Evolutionary conservation across 2,888 invertebrate species (phyloP), one percentile per base, ranked within the genome.

Genomic region (Patella caerulea): DNA sequence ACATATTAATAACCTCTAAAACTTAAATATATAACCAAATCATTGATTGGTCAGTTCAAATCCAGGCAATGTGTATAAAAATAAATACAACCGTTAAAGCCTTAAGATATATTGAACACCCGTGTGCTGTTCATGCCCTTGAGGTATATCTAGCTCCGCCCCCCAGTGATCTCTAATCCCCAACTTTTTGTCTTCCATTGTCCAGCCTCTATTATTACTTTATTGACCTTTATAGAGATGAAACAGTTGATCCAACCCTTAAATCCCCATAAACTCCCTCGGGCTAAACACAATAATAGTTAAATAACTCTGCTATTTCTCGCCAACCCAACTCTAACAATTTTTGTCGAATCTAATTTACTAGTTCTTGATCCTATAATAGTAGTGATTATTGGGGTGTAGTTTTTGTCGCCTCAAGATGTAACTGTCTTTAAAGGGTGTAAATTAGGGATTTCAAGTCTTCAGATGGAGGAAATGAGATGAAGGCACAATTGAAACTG

Each of bases 171-270:
- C 65, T 65, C 11, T 19, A 14, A 12, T 19, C 65, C 65, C 65
- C 65, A 19, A 65, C 65, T 24, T 19, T 15, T 24, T 65, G 24
- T 65, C 65, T 65, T 24, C 65, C 24, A 65, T 65, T 24, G 24
- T 65, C 65, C 65, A 65, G 65, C 24, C 11, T 12, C 65, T 65
- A 24, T 65, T 65, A 24, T 19, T 12, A 24, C 65, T 19, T 24
- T 19, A 65, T 65, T 65, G 65, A 24, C 65, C 65, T 12, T 65
- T 65, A 65, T 19, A 24, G 65, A 65, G 24, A 65, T 24, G 19
- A 65, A 65, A 65, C 65, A 65, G 24, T 65, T 65, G 19, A 65
- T 65, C 65, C 65, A 65, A 14, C 65, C 65, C 65, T 65, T 65
- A 65, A 65, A 65, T 24, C 65, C 45, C 45, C 45, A 45, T 45